phyloP scores from a whole-genome alignment of 2,113 vertebrate genomes.

The Tupaia tana region DNA sequence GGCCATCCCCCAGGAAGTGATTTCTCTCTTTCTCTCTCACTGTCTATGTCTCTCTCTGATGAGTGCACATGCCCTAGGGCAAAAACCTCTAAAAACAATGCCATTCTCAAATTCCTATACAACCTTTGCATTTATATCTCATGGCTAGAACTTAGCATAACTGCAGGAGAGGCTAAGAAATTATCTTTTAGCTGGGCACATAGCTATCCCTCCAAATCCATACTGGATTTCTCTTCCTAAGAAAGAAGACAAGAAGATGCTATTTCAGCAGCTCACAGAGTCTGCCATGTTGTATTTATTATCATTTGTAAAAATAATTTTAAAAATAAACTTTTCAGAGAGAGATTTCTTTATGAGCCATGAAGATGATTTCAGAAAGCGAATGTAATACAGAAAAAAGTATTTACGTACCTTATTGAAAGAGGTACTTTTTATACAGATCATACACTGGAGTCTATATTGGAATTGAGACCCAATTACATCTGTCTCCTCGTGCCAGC shows the following conservation, averaged over 20 bases:
- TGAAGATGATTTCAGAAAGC: constrained; percentile 6
- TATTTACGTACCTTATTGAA: not conserved
- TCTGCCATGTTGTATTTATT: not conserved
- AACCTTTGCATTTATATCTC: not conserved
- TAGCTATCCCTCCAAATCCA: not conserved
- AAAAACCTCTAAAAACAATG: no score
- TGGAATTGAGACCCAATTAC: not conserved
- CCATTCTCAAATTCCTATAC: not conserved
- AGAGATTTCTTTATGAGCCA: not conserved
- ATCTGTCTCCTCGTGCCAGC: not conserved
- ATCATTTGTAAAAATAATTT: not conserved
- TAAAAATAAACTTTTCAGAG: not conserved
- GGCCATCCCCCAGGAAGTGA: no score
- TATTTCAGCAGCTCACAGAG: not conserved
- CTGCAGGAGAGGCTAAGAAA: not conserved
- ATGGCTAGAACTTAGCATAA: not conserved
- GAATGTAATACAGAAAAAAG: not conserved
- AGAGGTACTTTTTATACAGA: not conserved
- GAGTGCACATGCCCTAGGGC: no score
- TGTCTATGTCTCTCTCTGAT: no score
- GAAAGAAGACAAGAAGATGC: not conserved
- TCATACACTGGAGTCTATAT: not conserved
- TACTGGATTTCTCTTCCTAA: not conserved
- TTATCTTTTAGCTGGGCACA: not conserved
- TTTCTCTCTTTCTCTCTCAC: no score